Conservation (phyloP, 2,797 vertebrate genomes). For the Rhinogobio ventralis region DNA sequence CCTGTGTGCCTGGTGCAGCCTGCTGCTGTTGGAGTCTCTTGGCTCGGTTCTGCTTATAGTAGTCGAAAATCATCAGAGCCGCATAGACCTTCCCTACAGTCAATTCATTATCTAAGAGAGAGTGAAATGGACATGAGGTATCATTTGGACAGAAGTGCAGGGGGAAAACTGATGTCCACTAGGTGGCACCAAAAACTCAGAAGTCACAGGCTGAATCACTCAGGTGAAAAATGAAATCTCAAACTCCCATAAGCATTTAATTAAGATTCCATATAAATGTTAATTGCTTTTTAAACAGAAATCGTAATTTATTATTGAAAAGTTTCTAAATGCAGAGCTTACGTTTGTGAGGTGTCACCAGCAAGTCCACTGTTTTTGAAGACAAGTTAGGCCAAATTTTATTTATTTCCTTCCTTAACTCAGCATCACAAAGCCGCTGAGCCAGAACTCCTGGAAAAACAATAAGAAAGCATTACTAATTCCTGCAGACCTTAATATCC, state of each 20-base stretch:
- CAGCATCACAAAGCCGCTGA: constrained; percentile 88
- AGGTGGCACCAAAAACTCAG: constrained; percentile 59
- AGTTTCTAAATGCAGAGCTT: constrained; percentile 63
- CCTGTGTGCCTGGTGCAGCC: constrained; percentile 72
- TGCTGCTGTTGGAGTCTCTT: constrained; percentile 89
- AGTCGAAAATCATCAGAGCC: constrained; percentile 97
- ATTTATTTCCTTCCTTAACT: constrained; percentile 90
- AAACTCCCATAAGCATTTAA: constrained; percentile 17
- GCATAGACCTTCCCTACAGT: constrained; percentile 98
- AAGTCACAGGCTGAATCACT: background rate
- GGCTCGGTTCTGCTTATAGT: constrained; percentile 95
- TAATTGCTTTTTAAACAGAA: constrained; percentile 5
- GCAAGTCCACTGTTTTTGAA: constrained; percentile 90
- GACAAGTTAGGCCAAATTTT: constrained; percentile 94
- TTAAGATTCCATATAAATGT: background rate
- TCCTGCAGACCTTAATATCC: background rate
- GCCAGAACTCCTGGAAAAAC: constrained; percentile 83
- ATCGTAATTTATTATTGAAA: background rate
- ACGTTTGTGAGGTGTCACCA: constrained; percentile 97
- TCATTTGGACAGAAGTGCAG: background rate
- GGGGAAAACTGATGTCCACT: constrained; percentile 43
- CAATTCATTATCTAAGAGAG: constrained; percentile 88
- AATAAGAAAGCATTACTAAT: constrained; percentile 24
- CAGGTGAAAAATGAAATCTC: background rate
- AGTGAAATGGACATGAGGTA: background rate